phyloP scores from a whole-genome alignment of 2,797 vertebrate species.

The Coracias cyanogaster region DNA sequence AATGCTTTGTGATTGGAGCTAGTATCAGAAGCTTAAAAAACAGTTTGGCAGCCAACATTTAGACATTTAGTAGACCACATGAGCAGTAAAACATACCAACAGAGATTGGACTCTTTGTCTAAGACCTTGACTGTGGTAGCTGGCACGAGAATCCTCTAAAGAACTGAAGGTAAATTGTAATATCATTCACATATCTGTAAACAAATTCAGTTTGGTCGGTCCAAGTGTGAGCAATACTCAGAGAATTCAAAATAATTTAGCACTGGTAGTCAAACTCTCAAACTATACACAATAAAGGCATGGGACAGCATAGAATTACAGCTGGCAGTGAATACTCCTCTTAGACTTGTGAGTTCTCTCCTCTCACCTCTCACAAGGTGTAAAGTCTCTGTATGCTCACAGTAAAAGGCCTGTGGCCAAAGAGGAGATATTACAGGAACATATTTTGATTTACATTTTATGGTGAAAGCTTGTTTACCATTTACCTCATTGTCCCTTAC shows the following conservation, averaged over 20 bases:
- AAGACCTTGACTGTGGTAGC: neutral
- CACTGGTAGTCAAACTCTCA: slow-evolving; percentile 40
- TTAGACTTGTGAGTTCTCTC: neutral
- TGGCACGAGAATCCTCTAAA: slow-evolving; percentile 37
- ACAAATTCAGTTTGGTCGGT: slow-evolving; percentile 47
- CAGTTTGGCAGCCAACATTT: neutral
- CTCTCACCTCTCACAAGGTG: neutral
- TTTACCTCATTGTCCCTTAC: neutral
- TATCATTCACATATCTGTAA: slow-evolving; percentile 31
- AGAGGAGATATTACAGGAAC: neutral
- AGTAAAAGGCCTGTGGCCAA: neutral
- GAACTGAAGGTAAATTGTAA: slow-evolving; percentile 43
- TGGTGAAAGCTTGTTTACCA: neutral
- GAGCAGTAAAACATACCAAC: neutral
- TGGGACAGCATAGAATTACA: neutral
- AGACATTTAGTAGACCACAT: neutral
- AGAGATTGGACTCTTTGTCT: neutral
- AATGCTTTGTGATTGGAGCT: neutral
- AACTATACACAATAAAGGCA: neutral
- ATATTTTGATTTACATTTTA: neutral
- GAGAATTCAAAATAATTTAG: slow-evolving; percentile 56
- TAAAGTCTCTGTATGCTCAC: neutral
- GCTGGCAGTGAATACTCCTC: neutral
- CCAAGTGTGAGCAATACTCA: slow-evolving; percentile 32
- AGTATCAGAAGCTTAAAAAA: neutral